These are phyloP conservation scores for Sprattus sprattus DNA, from an alignment of 2,113 vertebrate species.

Conservation along the genomic window DNA sequence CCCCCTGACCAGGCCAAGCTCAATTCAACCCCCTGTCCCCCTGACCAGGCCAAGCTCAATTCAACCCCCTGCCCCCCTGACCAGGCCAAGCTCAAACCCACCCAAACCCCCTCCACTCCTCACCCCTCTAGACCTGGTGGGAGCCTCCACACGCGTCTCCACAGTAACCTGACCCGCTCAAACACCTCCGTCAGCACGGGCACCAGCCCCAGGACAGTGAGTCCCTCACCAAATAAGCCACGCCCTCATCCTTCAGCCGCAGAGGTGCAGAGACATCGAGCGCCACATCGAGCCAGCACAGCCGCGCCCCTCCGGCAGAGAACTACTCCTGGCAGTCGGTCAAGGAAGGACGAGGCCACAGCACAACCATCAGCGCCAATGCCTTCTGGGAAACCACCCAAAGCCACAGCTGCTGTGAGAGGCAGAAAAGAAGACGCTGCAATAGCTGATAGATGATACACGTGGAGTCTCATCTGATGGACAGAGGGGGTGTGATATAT, in stretches of 20 bases:
- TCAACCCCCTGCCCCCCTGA: conserved; percentile 41
- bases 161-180: conserved; percentile 47
- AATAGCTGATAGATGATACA: conserved; percentile 83
- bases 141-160: conserved; percentile 70
- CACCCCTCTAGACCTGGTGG: conserved; percentile 58
- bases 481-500: not conserved
- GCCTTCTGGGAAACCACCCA: conserved; percentile 72
- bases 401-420: conserved; percentile 77
- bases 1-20: conserved; percentile 33
- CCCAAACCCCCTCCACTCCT: conserved; percentile 9
- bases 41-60: too few species aligned
- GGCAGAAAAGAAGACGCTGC: conserved; percentile 72
- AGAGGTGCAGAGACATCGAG: conserved; percentile 61
- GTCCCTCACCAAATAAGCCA: conserved; percentile 82
- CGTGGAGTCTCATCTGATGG: conserved; percentile 30
- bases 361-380: conserved; percentile 62
- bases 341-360: conserved; percentile 66
- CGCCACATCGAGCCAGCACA: conserved; percentile 65
- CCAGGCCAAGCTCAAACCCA: conserved; percentile 59
- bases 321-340: conserved; percentile 61
- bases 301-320: conserved; percentile 59
- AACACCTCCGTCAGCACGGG: conserved; percentile 67
- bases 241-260: conserved; percentile 61
- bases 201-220: conserved; percentile 75
- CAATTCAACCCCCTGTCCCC: too few species aligned